phyloP scores from a whole-genome alignment of 2,888 invertebrate species.

The Tetranychus piercei region DNA sequence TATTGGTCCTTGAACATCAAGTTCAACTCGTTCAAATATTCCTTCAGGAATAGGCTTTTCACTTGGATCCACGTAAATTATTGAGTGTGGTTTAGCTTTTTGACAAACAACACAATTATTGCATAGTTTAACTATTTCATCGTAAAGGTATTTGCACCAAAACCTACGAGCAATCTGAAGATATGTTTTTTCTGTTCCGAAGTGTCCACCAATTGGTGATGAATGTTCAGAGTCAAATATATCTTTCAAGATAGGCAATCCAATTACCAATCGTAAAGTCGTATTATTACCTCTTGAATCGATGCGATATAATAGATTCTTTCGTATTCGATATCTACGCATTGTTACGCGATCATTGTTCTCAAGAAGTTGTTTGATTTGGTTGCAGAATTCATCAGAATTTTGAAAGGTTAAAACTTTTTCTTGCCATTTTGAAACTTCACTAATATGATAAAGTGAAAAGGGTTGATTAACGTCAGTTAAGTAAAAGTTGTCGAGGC shows the following conservation, averaged over 20 bases:
- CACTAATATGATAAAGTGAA: no score
- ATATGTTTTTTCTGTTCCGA: neutral
- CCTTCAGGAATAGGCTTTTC: neutral
- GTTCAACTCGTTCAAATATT: neutral
- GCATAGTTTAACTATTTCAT: neutral
- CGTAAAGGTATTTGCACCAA: neutral
- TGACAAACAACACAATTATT: neutral
- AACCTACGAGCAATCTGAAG: neutral
- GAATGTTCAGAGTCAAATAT: neutral
- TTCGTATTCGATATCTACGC: no score
- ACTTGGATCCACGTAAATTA: neutral
- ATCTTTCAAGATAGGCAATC: neutral
- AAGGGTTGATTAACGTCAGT: no score
- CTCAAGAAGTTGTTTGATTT: no score
- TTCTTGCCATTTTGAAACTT: no score
- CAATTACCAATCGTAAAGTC: neutral
- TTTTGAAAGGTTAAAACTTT: no score
- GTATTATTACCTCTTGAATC: no score
- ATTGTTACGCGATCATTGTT: no score
- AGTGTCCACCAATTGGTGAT: neutral
- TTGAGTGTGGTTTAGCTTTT: neutral
- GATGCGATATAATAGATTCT: no score
- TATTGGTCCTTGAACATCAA: neutral
- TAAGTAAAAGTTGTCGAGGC: no score
- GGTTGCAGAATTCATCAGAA: no score